Evolutionary conservation across 1,140 invertebrate genomes (phyloP).

Genomic region (Olivierus martensii): DNA sequence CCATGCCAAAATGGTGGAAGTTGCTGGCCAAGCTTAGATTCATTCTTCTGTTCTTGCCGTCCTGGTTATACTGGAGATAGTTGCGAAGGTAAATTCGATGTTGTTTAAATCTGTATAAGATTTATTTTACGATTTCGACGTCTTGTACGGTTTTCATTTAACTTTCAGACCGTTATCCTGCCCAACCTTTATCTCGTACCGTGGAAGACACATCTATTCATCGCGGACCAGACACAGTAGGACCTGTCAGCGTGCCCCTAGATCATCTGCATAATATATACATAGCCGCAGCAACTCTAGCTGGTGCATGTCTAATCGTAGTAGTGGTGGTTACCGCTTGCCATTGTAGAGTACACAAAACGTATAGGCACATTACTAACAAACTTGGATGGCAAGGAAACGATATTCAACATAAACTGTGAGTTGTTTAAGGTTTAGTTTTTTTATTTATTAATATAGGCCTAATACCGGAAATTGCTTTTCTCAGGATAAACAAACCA

Average conservation of each 20-base stretch:
- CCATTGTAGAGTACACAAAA: constrained; percentile 51
- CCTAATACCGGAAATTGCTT: too few species aligned
- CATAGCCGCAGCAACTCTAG: constrained; percentile 52
- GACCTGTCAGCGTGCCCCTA: constrained; percentile 4
- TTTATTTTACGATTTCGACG: too few species aligned
- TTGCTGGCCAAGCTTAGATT: constrained; percentile 56
- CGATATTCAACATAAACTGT: too few species aligned
- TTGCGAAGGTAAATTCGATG: constrained; percentile 45
- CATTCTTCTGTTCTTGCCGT: constrained; percentile 55
- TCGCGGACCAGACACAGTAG: constrained; percentile 5
- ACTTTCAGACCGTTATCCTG: constrained; percentile 21
- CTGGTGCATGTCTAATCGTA: constrained; percentile 49
- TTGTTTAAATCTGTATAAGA: too few species aligned
- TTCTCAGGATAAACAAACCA: too few species aligned
- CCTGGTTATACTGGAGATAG: constrained; percentile 58
- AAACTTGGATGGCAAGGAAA: too few species aligned
- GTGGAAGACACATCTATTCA: constrained; percentile 10
- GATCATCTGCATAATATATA: constrained; percentile 55
- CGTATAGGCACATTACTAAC: neutral
- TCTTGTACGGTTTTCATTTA: too few species aligned
- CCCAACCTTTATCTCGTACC: constrained; percentile 8
- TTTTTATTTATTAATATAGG: too few species aligned
- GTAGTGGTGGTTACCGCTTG: constrained; percentile 51
- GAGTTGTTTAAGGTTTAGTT: too few species aligned
- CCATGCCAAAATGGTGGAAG: constrained; percentile 60